phyloP scores from a whole-genome alignment of 2,113 vertebrate species.

The Apteryx owenii region DNA sequence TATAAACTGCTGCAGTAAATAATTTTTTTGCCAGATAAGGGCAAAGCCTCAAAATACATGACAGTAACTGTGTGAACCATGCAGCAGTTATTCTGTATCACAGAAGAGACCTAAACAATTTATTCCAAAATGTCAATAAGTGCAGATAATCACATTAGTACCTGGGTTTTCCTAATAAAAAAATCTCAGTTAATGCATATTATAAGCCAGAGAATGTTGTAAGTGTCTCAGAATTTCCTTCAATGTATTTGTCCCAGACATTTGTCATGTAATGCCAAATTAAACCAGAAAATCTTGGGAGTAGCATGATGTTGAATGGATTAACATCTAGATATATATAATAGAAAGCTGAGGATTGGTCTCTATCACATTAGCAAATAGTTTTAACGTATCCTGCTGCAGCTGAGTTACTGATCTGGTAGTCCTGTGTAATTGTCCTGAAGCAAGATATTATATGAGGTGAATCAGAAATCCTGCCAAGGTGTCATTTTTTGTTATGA shows the following conservation, averaged over 20 bases:
- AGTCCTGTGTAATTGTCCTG: accelerated
- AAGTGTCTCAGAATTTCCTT: not conserved
- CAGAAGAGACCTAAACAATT: not conserved
- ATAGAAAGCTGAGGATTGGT: not conserved
- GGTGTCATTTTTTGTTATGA: not conserved
- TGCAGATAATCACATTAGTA: not conserved
- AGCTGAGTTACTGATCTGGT: not conserved
- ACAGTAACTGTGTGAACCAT: accelerated
- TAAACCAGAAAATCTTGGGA: not conserved
- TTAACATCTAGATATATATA: accelerated
- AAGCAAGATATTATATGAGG: not conserved
- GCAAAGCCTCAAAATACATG: not conserved
- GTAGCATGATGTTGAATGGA: not conserved
- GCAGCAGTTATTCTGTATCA: not conserved
- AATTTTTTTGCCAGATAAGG: not conserved
- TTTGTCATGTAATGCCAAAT: not conserved
- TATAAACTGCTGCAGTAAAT: not conserved
- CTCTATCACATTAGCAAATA: accelerated
- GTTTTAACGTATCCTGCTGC: not conserved
- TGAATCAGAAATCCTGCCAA: not conserved
- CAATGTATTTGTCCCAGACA: not conserved
- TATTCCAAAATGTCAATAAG: not conserved
- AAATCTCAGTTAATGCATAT: accelerated
- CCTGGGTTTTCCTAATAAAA: not conserved
- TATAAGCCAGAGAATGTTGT: not conserved